These are phyloP conservation scores for Urocitellus parryii DNA, from an alignment of 2,113 vertebrate genomes.

Conservation along the genomic window DNA sequence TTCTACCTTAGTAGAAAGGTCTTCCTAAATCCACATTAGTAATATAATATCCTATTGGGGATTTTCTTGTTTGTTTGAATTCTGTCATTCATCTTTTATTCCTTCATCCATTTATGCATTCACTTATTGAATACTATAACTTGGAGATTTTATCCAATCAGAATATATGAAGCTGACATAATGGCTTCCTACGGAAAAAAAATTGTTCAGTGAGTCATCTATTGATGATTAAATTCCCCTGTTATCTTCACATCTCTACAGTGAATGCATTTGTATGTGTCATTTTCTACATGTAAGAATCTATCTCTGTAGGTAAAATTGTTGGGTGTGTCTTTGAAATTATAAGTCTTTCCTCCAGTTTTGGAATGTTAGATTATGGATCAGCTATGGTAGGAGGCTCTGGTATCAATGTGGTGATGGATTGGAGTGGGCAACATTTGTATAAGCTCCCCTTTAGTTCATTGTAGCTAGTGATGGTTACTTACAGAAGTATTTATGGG, in stretches of 20 bases:
- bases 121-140: neutral
- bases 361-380: neutral
- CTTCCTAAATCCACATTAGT: neutral
- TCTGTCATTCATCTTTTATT: neutral
- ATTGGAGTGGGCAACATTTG: neutral
- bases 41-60: neutral
- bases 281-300: neutral
- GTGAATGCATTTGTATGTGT: neutral
- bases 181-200: neutral
- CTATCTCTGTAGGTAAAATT: neutral
- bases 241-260: neutral
- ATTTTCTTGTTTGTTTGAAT: neutral
- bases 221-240: neutral
- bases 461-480: neutral
- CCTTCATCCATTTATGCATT: neutral
- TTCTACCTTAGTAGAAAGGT: neutral
- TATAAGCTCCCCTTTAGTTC: neutral
- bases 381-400: neutral
- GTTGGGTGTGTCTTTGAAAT: neutral
- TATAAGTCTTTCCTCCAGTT: neutral
- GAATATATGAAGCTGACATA: neutral
- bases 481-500: neutral
- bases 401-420: neutral
- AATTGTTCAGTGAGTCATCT: neutral
- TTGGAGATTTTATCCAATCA: neutral